A percentile compares a stretch with the other conserved stretches of the same genome.
Evolutionary conservation across 2,888 invertebrate species (phyloP).

Genomic region (Drosophila robusta): DNA sequence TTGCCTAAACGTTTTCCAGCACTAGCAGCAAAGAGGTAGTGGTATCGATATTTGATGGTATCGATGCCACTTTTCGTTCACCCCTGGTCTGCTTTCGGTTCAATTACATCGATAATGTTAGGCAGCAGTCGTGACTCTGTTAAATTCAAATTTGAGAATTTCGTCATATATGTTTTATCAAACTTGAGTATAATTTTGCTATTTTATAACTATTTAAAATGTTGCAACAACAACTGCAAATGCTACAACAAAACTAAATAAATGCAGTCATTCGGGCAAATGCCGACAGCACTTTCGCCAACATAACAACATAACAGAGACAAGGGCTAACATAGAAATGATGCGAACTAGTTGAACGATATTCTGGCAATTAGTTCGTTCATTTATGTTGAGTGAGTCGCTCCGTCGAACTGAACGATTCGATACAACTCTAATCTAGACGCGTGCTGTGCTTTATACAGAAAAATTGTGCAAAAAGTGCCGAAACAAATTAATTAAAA

Average conservation of each 20-base stretch:
- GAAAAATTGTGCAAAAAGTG: conserved; percentile 49
- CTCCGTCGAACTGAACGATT: not conserved
- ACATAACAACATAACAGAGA: conserved; percentile 8
- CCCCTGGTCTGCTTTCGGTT: not conserved
- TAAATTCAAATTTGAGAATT: not conserved
- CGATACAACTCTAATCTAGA: conserved; percentile 25
- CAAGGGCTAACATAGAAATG: not conserved
- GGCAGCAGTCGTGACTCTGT: not conserved
- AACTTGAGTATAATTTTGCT: not conserved
- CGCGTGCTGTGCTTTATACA: conserved; percentile 39
- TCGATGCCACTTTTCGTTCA: not conserved
- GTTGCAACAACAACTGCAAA: no score
- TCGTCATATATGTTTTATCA: no score
- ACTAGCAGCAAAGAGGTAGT: not conserved
- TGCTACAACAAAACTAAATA: no score
- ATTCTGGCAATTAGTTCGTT: not conserved
- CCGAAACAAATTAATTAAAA: conserved; percentile 25
- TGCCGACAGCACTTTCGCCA: no score
- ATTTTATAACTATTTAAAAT: not conserved
- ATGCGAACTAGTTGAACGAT: conserved; percentile 1
- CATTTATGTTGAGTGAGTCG: not conserved
- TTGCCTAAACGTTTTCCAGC: not conserved
- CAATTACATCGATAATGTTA: not conserved
- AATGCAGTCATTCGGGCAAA: no score
- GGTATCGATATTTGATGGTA: conserved; percentile 5